These are phyloP conservation scores for Cheirogaleus major DNA, from an alignment of 2,797 vertebrate genomes.

Conservation along the genomic window DNA sequence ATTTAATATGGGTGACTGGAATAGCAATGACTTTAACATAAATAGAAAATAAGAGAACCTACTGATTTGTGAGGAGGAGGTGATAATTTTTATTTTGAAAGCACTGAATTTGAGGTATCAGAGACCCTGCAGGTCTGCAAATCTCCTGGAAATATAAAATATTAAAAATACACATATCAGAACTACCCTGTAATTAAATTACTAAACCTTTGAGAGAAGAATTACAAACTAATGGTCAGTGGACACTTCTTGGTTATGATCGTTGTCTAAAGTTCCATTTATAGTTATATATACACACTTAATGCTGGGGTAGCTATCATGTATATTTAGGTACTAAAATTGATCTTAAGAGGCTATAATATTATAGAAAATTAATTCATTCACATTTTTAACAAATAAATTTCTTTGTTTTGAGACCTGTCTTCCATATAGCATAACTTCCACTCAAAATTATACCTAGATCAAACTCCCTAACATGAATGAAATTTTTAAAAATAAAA, in stretches of 20 bases:
- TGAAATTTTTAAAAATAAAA: conserved; percentile 21
- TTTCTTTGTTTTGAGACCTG: neutral
- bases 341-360: neutral
- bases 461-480: neutral
- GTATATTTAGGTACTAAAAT: neutral
- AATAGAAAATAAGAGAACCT: neutral
- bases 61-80: neutral
- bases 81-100: conserved; percentile 35
- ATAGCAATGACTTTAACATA: neutral
- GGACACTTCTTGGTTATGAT: neutral
- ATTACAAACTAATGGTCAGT: neutral
- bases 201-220: neutral
- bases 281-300: neutral
- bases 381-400: conserved; percentile 35
- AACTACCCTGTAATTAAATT: neutral
- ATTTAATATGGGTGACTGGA: neutral
- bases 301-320: neutral
- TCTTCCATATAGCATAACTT: neutral
- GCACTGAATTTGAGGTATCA: neutral
- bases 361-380: conserved; percentile 2
- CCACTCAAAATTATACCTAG: conserved; percentile 12
- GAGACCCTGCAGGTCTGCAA: neutral
- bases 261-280: neutral
- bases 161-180: neutral
- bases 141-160: neutral